Conservation (phyloP, 2,113 vertebrate species). For the Forbesichthys agassizii region DNA sequence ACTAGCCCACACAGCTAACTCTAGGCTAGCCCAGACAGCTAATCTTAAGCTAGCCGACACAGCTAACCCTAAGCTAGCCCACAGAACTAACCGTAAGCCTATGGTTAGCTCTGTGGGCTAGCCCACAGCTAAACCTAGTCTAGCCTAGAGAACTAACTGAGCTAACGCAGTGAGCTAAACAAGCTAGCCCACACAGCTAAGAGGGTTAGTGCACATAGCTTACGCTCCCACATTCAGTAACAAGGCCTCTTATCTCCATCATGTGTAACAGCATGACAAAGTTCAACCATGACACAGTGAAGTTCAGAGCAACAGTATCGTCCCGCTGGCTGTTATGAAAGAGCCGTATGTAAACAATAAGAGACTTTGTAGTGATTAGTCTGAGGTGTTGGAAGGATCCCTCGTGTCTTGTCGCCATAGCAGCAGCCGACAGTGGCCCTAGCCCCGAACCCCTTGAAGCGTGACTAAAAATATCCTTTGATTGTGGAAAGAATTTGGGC, state of each 20-base stretch:
- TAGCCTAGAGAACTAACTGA: too few relatives aligned
- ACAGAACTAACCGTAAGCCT: too few relatives aligned
- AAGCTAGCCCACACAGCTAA: constrained; percentile 24
- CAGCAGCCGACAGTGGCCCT: constrained; percentile 34
- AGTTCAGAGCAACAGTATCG: constrained; percentile 64
- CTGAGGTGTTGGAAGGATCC: constrained; percentile 75
- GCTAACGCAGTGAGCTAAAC: too few relatives aligned
- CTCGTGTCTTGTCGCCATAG: constrained; percentile 49
- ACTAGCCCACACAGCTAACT: too few relatives aligned
- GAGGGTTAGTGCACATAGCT: constrained; percentile 19
- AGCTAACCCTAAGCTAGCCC: too few relatives aligned
- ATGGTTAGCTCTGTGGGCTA: too few relatives aligned
- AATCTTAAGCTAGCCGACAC: too few relatives aligned
- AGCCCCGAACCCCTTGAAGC: not conserved
- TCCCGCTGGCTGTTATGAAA: constrained; percentile 67
- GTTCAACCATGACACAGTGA: constrained; percentile 43
- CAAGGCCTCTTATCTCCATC: constrained; percentile 30
- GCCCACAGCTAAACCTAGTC: too few relatives aligned
- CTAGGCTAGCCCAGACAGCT: too few relatives aligned
- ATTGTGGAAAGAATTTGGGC: too few relatives aligned
- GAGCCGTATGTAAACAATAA: constrained; percentile 75
- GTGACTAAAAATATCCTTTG: too few relatives aligned
- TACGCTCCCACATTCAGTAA: constrained; percentile 45
- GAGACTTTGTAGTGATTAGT: constrained; percentile 67
- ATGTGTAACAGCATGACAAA: constrained; percentile 17